Base-by-base conservation (phyloP, 2,113 vertebrate species). In the Willisornis vidua region DNA sequence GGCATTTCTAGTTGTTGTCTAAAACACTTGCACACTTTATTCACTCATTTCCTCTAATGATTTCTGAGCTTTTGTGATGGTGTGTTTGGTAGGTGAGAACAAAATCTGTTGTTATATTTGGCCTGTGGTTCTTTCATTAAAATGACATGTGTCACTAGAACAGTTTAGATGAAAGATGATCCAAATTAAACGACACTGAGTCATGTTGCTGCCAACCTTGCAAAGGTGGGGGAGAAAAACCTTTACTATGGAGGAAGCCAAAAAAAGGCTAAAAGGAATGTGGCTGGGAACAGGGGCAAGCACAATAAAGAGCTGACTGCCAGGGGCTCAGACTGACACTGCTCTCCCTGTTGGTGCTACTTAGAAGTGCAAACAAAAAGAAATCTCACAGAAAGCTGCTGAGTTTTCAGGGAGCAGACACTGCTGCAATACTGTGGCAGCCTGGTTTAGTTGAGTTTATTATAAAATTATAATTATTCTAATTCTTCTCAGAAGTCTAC, bases 1-100 rank as follows among this genome's bases (percentile, higher is more conserved):
- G 76, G 68, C 73, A 85, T 78, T 92, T 88, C 52, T 62, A 90
- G 73, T 29, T 88, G 68, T 49, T 90, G 84, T 3, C 83, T 84
- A 29, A 46, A 57, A 49, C 62, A 63, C 48, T 74, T 43, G 19
- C 78, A 85, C 43, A 20, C 39, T 90, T 84, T 37, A 59, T 55
- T 84, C 17, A 10, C 31, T 85, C 87, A 29, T 83, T 93, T 70
- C 51, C 87, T 86, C 79, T 29, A 52, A 52, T 39, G 85, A 46
- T 89, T 92, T 37, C 76, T 72, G 33, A 92, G 76, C 45, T 83
- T 84, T 78, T 78, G 6, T 67, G 73, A 65, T 19, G 48, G 17
- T 28, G 8, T 17, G 5, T 88, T 80, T 70, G 28, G 71, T 39
- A 83, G 87, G 59, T 71, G 72, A 93, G 71, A 86, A 48, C 15